Percentiles rank a stretch among this genome's conserved stretches.
Evolutionary conservation across 2,113 vertebrate genomes (phyloP).

Genomic region (Taurulus bubalis): DNA sequence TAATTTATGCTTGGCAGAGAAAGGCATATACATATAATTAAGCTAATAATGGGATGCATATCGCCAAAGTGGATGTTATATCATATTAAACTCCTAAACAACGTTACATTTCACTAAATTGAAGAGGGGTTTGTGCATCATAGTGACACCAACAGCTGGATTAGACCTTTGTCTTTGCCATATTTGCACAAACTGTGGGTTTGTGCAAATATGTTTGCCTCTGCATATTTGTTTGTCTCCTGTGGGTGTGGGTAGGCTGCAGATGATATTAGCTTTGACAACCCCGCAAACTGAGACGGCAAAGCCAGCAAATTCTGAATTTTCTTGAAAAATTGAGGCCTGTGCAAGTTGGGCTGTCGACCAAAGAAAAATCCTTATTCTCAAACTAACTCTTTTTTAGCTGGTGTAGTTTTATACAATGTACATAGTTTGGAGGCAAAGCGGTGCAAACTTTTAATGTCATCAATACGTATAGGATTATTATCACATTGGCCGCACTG

Average conservation of each 20-base stretch:
- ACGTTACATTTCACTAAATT: not conserved
- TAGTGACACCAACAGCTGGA: not conserved
- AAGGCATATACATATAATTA: not conserved
- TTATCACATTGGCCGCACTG: slow-evolving; percentile 18
- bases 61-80: not conserved
- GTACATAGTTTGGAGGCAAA: slow-evolving; percentile 1
- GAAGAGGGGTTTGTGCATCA: not conserved
- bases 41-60: not conserved
- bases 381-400: not conserved
- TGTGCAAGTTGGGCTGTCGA: not conserved
- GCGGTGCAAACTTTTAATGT: not conserved
- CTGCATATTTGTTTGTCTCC: no score
- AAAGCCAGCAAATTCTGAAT: not conserved
- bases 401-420: not conserved
- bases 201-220: no score
- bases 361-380: not conserved
- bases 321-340: slow-evolving; percentile 4
- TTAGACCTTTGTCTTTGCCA: not conserved
- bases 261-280: slow-evolving; percentile 5
- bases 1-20: not conserved
- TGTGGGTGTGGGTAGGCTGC: not conserved
- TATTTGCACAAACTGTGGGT: not conserved
- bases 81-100: slow-evolving; percentile 3
- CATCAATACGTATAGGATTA: slow-evolving; percentile 7
- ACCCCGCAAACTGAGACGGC: not conserved